phyloP scores from a whole-genome alignment of 2,113 vertebrate species.

The Sigmodon hispidus region DNA sequence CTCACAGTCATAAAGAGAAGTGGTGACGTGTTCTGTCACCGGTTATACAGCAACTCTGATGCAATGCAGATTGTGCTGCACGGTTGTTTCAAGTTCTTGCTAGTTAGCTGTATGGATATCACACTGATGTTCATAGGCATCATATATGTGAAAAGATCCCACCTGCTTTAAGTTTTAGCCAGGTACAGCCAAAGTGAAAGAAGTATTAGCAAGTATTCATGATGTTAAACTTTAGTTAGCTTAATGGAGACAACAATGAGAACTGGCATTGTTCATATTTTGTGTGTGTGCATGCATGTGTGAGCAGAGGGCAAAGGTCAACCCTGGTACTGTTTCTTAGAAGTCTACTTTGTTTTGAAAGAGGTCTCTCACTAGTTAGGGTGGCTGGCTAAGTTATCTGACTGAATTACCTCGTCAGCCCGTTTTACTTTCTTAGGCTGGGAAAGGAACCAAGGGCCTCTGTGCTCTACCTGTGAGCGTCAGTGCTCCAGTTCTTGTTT shows the following conservation, averaged over 20 bases:
- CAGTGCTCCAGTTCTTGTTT: neutral
- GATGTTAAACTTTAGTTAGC: conserved; percentile 34
- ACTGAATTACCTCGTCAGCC: neutral
- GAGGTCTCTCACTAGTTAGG: neutral
- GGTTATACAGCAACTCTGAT: conserved; percentile 19
- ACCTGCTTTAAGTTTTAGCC: neutral
- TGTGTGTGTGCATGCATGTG: neutral
- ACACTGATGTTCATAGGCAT: neutral
- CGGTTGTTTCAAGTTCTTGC: neutral
- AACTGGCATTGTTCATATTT: neutral
- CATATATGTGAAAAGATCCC: neutral
- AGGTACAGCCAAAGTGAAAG: neutral
- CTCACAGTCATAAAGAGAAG: neutral
- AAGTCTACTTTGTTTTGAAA: neutral
- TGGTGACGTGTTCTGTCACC: neutral
- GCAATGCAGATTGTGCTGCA: neutral
- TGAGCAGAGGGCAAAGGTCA: neutral
- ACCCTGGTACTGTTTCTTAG: neutral
- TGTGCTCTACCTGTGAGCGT: neutral
- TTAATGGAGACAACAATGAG: conserved; percentile 45
- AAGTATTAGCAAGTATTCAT: conserved; percentile 43
- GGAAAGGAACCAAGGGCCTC: neutral
- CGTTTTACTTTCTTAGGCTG: neutral
- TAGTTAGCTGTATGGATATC: neutral
- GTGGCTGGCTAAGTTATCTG: neutral